Base-by-base conservation (phyloP, 2,888 invertebrate genomes). In the Melitaea athalia region DNA sequence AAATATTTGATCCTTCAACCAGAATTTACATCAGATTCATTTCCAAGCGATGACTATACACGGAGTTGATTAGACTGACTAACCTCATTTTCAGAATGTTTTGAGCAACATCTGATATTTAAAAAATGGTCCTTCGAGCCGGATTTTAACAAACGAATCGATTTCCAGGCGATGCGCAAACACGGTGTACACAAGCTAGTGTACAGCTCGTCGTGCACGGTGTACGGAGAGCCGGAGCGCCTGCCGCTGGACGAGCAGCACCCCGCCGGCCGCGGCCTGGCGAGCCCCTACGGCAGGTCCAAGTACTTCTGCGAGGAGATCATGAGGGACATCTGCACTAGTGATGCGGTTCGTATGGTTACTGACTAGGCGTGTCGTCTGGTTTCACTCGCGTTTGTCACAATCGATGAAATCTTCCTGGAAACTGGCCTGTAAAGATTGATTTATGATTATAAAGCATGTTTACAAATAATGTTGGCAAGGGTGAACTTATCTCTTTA, bases 231-330 rank as follows among this genome's bases (percentile, higher is more conserved):
- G 73, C 98, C 99, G 3, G 93, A 96, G 81, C 94, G 94, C 77
- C 91, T 99, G 73, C 99, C 99, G 0, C 90, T 99, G 59, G 96
- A 96, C 77, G 99, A 99, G 89, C 89, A 93, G 0, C 97, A 97
- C 85, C 96, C 96, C 42, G 96, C 96, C 0, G 98, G 98, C 0
- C 92, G 89, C 63, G 95, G 96, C 50, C 96, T 98, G 77, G 97
- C 98, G 63, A 90, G 89, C 74, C 98, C 99, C 4, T 99, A 99
- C 89, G 99, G 98, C 66, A 96, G 96, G 86, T 96, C 98, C 52
- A 99, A 99, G 89, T 98, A 95, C 88, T 97, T 98, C 93, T 97
- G 98, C 73, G 99, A 99, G 88, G 97, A 98, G 91, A 98, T 99
- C 80, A 94, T 99, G 84, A 96, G 96, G 83, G 98, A 99, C 85